A percentile compares a stretch with the other conserved stretches of the same genome.
phyloP scores from a whole-genome alignment of 2,797 vertebrate genomes.

The Euthynnus affinis region DNA sequence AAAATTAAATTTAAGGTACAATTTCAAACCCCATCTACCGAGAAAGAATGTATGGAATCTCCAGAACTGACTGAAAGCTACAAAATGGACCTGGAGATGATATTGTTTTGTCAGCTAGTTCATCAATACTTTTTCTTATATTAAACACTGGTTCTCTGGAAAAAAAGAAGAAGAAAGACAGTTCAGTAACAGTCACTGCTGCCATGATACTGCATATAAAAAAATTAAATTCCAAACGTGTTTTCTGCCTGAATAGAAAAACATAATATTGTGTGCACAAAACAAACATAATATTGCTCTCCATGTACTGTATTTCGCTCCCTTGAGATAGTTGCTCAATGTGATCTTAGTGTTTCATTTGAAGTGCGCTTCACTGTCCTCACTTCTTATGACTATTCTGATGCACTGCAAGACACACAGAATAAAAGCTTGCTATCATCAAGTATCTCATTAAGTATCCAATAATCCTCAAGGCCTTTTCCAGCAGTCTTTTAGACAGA shows the following conservation, averaged over 20 bases:
- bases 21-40: background rate
- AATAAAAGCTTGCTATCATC: background rate
- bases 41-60: background rate
- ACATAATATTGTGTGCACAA: constrained; percentile 5
- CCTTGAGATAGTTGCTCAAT: background rate
- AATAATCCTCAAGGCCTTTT: constrained; percentile 16
- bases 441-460: constrained; percentile 18
- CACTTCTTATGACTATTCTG: background rate
- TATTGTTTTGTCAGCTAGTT: too few species aligned
- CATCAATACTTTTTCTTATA: too few species aligned
- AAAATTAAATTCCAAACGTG: background rate
- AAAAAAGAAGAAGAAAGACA: too few species aligned
- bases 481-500: background rate
- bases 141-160: background rate
- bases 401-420: background rate
- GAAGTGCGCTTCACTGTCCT: background rate
- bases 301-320: background rate
- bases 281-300: background rate
- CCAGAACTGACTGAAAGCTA: too few species aligned
- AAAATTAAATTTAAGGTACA: background rate
- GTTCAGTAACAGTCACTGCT: background rate
- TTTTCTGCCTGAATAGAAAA: background rate
- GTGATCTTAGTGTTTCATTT: constrained; percentile 1
- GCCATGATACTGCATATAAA: background rate
- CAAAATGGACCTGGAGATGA: too few species aligned